A percentile compares a stretch with the other conserved stretches of the same genome.
Conservation (phyloP, 2,113 vertebrate species). For the Hypocryptadius cinnamomeus region DNA sequence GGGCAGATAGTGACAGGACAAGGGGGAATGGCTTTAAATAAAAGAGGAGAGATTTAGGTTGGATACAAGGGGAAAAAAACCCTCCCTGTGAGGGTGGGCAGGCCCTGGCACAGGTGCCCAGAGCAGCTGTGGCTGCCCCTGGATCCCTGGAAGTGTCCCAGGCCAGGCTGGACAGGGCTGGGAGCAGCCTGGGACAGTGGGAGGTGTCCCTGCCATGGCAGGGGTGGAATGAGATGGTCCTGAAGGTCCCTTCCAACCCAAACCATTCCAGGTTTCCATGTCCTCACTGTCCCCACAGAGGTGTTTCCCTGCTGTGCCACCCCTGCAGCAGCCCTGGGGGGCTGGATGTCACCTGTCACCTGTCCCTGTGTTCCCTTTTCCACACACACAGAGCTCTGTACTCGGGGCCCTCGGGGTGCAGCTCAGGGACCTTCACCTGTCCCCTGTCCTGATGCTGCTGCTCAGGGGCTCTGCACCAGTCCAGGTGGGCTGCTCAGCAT, state of each 20-base stretch:
- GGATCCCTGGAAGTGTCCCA: background rate
- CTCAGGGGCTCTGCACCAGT: constrained; percentile 84
- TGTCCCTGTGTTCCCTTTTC: background rate
- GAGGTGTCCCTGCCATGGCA: background rate
- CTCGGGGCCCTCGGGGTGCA: constrained; percentile 84
- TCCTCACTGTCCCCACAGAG: background rate
- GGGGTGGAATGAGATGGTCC: background rate
- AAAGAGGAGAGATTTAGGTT: background rate
- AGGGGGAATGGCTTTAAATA: background rate
- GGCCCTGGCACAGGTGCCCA: background rate
- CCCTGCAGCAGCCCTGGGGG: background rate
- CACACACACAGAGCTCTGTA: constrained; percentile 87
- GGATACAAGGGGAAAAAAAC: no score
- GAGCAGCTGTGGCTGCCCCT: background rate
- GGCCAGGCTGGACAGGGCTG: accelerated
- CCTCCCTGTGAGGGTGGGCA: background rate
- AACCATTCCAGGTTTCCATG: background rate
- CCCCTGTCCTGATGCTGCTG: constrained; percentile 80
- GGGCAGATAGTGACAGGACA: no score
- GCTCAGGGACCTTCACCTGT: constrained; percentile 91
- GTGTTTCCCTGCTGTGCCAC: accelerated
- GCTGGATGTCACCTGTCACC: background rate
- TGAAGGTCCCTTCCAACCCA: background rate
- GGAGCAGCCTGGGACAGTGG: background rate
- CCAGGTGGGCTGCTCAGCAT: constrained; percentile 67